These are phyloP conservation scores for Baccha elongata DNA, from an alignment of 2,888 invertebrate species.

Conservation along the genomic window DNA sequence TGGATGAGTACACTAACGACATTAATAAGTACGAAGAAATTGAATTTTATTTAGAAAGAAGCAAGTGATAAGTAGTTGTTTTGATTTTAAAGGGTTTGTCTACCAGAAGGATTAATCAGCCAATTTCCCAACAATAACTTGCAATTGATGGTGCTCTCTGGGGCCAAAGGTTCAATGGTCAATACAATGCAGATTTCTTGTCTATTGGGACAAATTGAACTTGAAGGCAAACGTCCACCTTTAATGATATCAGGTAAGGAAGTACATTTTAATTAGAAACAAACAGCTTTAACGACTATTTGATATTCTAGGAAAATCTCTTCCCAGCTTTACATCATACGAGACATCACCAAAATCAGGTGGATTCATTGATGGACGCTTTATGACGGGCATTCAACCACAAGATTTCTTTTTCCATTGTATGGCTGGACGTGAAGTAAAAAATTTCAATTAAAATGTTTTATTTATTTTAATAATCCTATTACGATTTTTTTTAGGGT, in stretches of 20 bases:
- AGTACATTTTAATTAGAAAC: background rate
- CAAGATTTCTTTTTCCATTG: conserved; percentile 99
- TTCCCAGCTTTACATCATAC: conserved; percentile 95
- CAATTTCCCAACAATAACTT: conserved; percentile 97
- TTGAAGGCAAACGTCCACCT: conserved; percentile 98
- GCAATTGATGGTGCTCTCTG: conserved; percentile 99
- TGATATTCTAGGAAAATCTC: conserved; percentile 87
- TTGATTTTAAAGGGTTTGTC: conserved; percentile 85
- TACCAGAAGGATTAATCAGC: conserved; percentile 92
- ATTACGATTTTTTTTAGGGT: conserved; percentile 84
- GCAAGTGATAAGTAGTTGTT: background rate
- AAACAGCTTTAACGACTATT: too few relatives aligned
- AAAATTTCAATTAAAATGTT: background rate
- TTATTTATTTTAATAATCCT: background rate
- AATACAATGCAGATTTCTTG: conserved; percentile 99
- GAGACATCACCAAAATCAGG: conserved; percentile 96
- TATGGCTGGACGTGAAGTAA: conserved; percentile 99
- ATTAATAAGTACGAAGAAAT: conserved; percentile 86
- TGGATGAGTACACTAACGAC: conserved; percentile 93
- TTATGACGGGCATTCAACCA: conserved; percentile 98
- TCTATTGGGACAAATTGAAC: conserved; percentile 97
- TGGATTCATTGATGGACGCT: conserved; percentile 97
- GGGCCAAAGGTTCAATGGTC: conserved; percentile 99
- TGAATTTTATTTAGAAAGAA: background rate
- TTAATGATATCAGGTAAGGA: conserved; percentile 89